phyloP scores from a whole-genome alignment of 2,888 invertebrate genomes.

The Lepetodrilus schrolli region DNA sequence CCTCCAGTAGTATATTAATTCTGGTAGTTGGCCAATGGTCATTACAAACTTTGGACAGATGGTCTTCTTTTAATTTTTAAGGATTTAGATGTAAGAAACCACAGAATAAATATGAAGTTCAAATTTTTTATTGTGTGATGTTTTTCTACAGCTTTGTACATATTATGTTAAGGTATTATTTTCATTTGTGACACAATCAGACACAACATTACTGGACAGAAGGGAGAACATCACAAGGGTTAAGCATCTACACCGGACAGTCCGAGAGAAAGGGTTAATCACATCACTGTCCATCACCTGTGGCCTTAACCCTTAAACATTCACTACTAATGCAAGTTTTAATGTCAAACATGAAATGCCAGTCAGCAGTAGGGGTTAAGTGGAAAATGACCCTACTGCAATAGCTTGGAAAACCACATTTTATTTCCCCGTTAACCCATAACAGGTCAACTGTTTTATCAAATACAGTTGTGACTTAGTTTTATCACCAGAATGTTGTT shows the following conservation, averaged over 20 bases:
- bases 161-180: conserved; percentile 18
- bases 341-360: conserved; percentile 17
- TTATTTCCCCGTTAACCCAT: too few species aligned
- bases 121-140: conserved; percentile 30
- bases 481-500: too few species aligned
- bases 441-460: too few species aligned
- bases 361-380: conserved; percentile 6
- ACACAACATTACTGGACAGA: conserved; percentile 21
- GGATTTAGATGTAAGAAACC: too few species aligned
- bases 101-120: background rate
- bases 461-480: too few species aligned
- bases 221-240: conserved; percentile 22
- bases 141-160: conserved; percentile 32
- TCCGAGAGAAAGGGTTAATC: background rate
- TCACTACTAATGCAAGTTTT: conserved; percentile 16
- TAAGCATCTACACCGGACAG: conserved; percentile 19
- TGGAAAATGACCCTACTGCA: background rate
- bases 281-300: background rate
- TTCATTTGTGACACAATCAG: conserved; percentile 16
- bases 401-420: too few species aligned
- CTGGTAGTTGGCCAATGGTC: too few species aligned
- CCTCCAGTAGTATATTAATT: too few species aligned
- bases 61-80: too few species aligned
- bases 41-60: too few species aligned
- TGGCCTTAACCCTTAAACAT: background rate